Conservation (phyloP, 2,113 vertebrate genomes). For the Falcunculus frontatus region DNA sequence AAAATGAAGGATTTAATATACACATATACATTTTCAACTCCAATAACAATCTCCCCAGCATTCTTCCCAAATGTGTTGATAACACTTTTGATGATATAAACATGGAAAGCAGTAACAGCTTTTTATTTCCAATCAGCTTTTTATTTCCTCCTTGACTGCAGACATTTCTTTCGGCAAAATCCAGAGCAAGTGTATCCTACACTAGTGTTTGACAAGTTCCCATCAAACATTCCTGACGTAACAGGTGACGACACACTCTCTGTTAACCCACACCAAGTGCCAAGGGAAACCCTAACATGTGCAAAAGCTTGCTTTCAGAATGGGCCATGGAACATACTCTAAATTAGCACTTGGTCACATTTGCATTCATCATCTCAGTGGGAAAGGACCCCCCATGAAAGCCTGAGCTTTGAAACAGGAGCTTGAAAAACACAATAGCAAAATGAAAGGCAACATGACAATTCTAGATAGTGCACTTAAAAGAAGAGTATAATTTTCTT, state of each 20-base stretch:
- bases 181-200: neutral
- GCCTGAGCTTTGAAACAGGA: neutral
- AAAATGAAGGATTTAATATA: neutral
- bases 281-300: neutral
- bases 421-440: neutral
- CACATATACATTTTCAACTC: neutral
- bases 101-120: neutral
- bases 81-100: neutral
- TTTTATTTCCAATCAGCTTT: neutral
- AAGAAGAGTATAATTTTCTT: neutral
- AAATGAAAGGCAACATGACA: neutral
- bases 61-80: neutral
- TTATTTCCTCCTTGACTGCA: neutral
- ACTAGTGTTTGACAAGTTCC: neutral
- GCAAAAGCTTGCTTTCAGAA: neutral
- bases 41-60: neutral
- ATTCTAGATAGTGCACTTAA: neutral
- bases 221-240: accelerated
- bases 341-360: neutral
- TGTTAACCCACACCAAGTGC: neutral
- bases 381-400: neutral
- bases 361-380: accelerated
- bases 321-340: accelerated
- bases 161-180: neutral
- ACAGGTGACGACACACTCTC: accelerated